phyloP scores from a whole-genome alignment of 1,140 invertebrate genomes.

The Heliconius himera region DNA sequence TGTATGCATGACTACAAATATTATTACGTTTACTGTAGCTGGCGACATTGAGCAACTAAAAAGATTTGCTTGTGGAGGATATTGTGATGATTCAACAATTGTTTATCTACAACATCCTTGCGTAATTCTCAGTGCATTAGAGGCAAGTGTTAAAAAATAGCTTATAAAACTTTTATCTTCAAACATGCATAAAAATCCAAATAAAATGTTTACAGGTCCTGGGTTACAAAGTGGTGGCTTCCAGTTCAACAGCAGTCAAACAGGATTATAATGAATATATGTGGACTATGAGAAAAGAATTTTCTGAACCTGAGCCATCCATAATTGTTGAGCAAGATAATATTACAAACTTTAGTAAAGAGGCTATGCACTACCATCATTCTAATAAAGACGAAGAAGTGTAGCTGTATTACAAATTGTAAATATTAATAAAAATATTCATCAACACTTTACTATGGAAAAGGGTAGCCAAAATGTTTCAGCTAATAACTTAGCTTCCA shows the following conservation, averaged over 20 bases:
- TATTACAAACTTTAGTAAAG: constrained; percentile 83
- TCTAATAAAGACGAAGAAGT: constrained; percentile 76
- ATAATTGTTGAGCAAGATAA: constrained; percentile 83
- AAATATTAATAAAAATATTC: constrained; percentile 8
- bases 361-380: constrained; percentile 78
- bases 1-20: neutral
- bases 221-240: constrained; percentile 92
- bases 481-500: constrained; percentile 57
- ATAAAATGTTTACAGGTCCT: constrained; percentile 82
- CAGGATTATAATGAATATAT: constrained; percentile 94
- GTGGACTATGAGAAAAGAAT: constrained; percentile 96
- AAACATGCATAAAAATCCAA: neutral
- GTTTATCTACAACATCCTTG: constrained; percentile 93
- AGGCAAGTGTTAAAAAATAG: constrained; percentile 73
- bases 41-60: constrained; percentile 90
- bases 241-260: constrained; percentile 91
- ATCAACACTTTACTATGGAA: constrained; percentile 61
- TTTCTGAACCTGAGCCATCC: constrained; percentile 89
- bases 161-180: neutral
- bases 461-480: constrained; percentile 65
- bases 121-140: constrained; percentile 91
- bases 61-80: constrained; percentile 90
- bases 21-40: constrained; percentile 77
- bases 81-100: constrained; percentile 90
- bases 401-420: constrained; percentile 53